Base-by-base conservation (phyloP, 2,888 invertebrate species). In the Amphipoea oculea region DNA sequence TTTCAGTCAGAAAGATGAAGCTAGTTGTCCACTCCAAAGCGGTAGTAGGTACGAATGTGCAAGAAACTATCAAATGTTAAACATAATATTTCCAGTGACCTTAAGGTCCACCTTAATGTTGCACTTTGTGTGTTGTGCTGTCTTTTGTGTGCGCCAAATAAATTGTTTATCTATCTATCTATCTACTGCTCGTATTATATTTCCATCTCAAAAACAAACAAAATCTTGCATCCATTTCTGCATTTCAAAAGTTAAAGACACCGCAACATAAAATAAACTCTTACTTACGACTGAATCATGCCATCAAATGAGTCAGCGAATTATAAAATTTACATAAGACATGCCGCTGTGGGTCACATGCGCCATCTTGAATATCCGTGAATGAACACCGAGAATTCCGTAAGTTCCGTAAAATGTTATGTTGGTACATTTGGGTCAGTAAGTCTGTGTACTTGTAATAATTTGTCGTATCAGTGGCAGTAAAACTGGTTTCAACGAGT, bases 251-350 rank as follows among this genome's bases (percentile, higher is more conserved):
- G 5, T 1, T 42, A 11, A 51, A 57, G 36, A 36, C 36, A 42
- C 5, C 14, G 0, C 29, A 48, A 67, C 2, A 14, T 17, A 29
- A 36, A 23, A 60, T 12, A 29, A 9, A 36, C 29, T 40, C 29
- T 23, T 45, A 66, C 29, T 23, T 45, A 66, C 29, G 70, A n/a
- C 23, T 40, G 62, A 74, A 86, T 80, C 83, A 65, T 67, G 12
- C 17, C 29, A 42, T 51, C 17, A 76, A 85, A 85, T 86, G 85
- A 83, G 76, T 88, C 79, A 76, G 73, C 76, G 76, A 75, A 86
- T 88, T 87, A 88, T 72, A 82, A 81, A 88, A 88, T 88, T 88
- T 86, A 83, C 88, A 85, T 88, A 88, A 83, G 65, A 83, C 67
- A 69, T 12, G 77, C 45, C 51, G 40, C 36, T 75, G 77, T 82